A percentile compares a stretch with the other conserved stretches of the same genome.
Evolutionary conservation across 1,140 invertebrate species (phyloP).

Genomic region (Alviniconcha marisindica): DNA sequence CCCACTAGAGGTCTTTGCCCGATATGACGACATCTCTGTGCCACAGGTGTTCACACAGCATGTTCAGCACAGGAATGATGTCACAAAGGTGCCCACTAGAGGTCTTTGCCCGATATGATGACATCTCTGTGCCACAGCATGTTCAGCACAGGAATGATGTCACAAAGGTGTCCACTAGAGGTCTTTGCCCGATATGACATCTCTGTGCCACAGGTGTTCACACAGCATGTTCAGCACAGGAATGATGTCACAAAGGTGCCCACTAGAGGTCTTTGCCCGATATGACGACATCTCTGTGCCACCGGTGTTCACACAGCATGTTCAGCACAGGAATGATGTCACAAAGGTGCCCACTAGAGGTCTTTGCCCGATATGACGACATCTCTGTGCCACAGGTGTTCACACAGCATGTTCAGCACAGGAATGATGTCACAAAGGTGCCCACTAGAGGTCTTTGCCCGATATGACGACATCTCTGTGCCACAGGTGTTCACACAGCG

Average conservation of each 20-base stretch:
- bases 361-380: conserved; percentile 56
- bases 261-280: conserved; percentile 47
- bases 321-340: conserved; percentile 77
- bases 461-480: conserved; percentile 66
- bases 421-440: conserved; percentile 72
- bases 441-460: conserved; percentile 38
- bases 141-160: too few species aligned
- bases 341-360: not conserved
- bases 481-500: conserved; percentile 80
- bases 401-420: conserved; percentile 79
- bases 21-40: too few species aligned
- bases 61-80: too few species aligned
- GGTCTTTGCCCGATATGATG: too few species aligned
- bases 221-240: conserved; percentile 79
- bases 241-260: conserved; percentile 67
- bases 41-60: too few species aligned
- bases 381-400: conserved; percentile 78
- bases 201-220: conserved; percentile 78
- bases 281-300: conserved; percentile 72
- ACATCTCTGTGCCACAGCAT: too few species aligned
- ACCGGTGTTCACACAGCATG: conserved; percentile 79
- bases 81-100: too few species aligned
- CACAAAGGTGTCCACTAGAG: too few species aligned
- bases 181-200: conserved; percentile 59
- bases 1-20: too few species aligned